A percentile compares a stretch with the other conserved stretches of the same genome.
Conservation (phyloP, 2,888 invertebrate species). For the Bembecia ichneumoniformis region DNA sequence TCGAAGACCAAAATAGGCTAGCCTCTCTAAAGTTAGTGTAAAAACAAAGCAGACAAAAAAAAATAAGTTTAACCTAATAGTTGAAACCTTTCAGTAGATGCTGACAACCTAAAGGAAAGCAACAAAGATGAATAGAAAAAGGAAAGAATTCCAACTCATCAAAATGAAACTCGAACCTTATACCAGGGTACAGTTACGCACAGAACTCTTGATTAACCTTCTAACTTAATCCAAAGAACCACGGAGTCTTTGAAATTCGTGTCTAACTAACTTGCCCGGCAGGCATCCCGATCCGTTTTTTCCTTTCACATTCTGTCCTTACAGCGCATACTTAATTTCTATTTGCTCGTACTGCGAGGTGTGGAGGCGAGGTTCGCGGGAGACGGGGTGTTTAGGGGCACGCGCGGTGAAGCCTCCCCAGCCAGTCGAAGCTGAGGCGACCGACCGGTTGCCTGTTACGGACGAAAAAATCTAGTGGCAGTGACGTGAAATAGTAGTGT, state of each 20-base stretch:
- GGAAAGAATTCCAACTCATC: too few relatives aligned
- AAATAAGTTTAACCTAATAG: too few relatives aligned
- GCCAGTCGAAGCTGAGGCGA: conserved; percentile 65
- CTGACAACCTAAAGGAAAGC: too few relatives aligned
- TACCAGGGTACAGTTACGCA: neutral
- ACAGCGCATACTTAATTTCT: conserved; percentile 69
- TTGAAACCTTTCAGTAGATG: too few relatives aligned
- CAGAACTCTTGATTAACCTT: neutral
- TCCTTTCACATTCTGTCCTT: conserved; percentile 58
- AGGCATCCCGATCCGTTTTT: conserved; percentile 47
- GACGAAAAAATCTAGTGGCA: conserved; percentile 23
- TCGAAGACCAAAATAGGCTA: too few relatives aligned
- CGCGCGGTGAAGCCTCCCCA: conserved; percentile 67
- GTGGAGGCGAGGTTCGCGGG: conserved; percentile 27
- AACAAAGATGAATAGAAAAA: too few relatives aligned
- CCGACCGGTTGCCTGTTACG: conserved; percentile 33
- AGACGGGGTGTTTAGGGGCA: conserved; percentile 31
- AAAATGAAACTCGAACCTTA: too few relatives aligned
- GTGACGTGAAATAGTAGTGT: conserved; percentile 47
- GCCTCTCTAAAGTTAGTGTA: too few relatives aligned
- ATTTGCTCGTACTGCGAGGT: conserved; percentile 64
- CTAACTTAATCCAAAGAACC: conserved; percentile 12
- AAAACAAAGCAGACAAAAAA: too few relatives aligned
- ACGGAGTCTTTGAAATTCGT: conserved; percentile 14
- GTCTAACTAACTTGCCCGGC: conserved; percentile 27